phyloP scores from a whole-genome alignment of 2,113 vertebrate species.

The Eonycteris spelaea region DNA sequence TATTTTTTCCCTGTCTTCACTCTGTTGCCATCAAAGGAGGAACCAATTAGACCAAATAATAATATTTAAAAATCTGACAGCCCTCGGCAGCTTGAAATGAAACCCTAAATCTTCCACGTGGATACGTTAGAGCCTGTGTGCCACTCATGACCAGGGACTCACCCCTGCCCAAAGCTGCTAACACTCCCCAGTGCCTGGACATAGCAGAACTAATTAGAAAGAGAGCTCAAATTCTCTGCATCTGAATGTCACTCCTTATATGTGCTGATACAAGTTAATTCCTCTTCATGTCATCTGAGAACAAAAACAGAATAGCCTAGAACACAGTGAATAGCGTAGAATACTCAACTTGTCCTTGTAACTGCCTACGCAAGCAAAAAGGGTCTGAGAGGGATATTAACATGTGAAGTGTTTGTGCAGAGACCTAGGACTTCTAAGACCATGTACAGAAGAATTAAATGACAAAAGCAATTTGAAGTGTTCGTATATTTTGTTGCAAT shows the following conservation, averaged over 20 bases:
- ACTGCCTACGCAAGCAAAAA: background rate
- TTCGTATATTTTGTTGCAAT: background rate
- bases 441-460: constrained; percentile 29
- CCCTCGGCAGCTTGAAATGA: constrained; percentile 14
- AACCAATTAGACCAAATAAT: constrained; percentile 58
- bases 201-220: constrained; percentile 21
- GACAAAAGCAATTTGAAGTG: constrained; percentile 40
- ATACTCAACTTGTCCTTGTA: constrained; percentile 35
- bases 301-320: constrained; percentile 49
- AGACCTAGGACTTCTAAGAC: constrained; percentile 25
- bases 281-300: constrained; percentile 26
- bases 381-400: background rate
- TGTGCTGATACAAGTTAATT: constrained; percentile 36
- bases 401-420: constrained; percentile 19
- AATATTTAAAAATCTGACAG: constrained; percentile 58
- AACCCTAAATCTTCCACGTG: background rate
- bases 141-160: background rate
- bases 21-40: constrained; percentile 36
- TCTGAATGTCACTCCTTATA: constrained; percentile 12
- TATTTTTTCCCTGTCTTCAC: background rate
- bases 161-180: background rate
- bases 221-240: constrained; percentile 29
- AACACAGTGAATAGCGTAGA: background rate
- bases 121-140: background rate
- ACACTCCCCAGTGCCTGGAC: background rate